Percentiles rank a stretch among this genome's conserved stretches.
These are phyloP conservation scores for Riparia riparia DNA, from an alignment of 2,113 vertebrate genomes.

Conservation along the genomic window DNA sequence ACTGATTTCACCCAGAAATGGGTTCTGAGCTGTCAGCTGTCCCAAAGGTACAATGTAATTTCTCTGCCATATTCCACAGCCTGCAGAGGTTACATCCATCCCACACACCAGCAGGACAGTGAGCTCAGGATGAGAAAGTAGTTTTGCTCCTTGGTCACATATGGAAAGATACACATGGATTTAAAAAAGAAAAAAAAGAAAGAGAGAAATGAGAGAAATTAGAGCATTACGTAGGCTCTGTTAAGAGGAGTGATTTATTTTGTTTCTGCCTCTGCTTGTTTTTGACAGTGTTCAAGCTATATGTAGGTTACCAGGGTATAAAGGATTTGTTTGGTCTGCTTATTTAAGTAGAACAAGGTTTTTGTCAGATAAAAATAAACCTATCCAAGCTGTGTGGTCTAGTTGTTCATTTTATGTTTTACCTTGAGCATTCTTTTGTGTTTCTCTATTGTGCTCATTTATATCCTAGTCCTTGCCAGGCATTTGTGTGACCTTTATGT, in stretches of 20 bases:
- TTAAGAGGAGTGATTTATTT: background rate
- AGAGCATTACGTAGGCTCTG: background rate
- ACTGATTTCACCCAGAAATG: background rate
- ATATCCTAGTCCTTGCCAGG: background rate
- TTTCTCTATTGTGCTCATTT: background rate
- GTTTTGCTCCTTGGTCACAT: background rate
- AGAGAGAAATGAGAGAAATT: background rate
- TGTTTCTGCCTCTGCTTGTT: background rate
- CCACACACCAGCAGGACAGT: background rate
- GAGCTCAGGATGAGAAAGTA: background rate
- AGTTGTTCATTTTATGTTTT: background rate
- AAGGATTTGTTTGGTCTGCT: background rate
- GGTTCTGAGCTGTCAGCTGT: background rate
- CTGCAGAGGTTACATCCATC: background rate
- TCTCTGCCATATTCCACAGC: background rate
- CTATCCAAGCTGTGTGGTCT: background rate
- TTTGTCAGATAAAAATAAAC: constrained; percentile 5
- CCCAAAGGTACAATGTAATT: background rate
- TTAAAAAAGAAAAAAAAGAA: background rate
- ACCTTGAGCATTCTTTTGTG: background rate
- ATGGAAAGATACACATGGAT: rapidly evolving
- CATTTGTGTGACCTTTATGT: background rate
- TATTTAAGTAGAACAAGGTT: background rate
- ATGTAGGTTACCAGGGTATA: background rate
- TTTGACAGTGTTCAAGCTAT: background rate